phyloP scores from a whole-genome alignment of 2,888 invertebrate genomes.

The Drosophila neotestacea region DNA sequence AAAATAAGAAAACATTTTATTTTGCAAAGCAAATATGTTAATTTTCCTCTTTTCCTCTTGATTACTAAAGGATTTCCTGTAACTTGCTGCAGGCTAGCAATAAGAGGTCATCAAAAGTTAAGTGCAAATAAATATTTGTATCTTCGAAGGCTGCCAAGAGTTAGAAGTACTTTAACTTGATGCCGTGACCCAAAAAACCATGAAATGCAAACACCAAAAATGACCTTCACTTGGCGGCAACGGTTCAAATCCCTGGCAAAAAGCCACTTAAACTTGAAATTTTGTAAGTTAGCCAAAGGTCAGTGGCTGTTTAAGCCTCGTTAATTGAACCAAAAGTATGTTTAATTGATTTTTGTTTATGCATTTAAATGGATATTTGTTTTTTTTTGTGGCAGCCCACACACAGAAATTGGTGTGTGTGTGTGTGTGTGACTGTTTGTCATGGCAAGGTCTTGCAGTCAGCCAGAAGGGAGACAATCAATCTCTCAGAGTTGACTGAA shows the following conservation, averaged over 20 bases:
- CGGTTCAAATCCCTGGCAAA: slow-evolving; percentile 65
- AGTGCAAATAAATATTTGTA: neutral
- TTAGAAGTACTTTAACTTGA: slow-evolving; percentile 7
- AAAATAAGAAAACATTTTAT: no score
- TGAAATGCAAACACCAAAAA: slow-evolving; percentile 54
- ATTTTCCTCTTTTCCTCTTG: neutral
- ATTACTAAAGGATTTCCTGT: neutral
- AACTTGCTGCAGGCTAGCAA: no score
- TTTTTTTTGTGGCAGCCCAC: slow-evolving; percentile 33
- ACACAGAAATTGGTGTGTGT: slow-evolving; percentile 12
- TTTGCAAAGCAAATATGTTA: no score
- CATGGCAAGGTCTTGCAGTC: slow-evolving; percentile 9
- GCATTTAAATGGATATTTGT: slow-evolving; percentile 54
- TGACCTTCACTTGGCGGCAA: slow-evolving; percentile 67
- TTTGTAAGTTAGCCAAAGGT: slow-evolving; percentile 60
- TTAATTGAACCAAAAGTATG: slow-evolving; percentile 38
- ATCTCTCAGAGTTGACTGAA: slow-evolving; percentile 24
- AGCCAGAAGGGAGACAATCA: slow-evolving; percentile 11
- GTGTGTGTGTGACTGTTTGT: slow-evolving; percentile 1
- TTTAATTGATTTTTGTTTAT: slow-evolving; percentile 74
- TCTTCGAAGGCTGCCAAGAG: slow-evolving; percentile 14
- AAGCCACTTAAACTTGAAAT: slow-evolving; percentile 55
- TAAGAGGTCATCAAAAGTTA: neutral
- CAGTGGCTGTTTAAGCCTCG: slow-evolving; percentile 50
- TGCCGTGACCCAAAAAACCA: slow-evolving; percentile 67